Percentiles rank a stretch among this genome's conserved stretches.
Evolutionary conservation across 2,888 invertebrate genomes (phyloP).

Genomic region (Agrotis clavis): DNA sequence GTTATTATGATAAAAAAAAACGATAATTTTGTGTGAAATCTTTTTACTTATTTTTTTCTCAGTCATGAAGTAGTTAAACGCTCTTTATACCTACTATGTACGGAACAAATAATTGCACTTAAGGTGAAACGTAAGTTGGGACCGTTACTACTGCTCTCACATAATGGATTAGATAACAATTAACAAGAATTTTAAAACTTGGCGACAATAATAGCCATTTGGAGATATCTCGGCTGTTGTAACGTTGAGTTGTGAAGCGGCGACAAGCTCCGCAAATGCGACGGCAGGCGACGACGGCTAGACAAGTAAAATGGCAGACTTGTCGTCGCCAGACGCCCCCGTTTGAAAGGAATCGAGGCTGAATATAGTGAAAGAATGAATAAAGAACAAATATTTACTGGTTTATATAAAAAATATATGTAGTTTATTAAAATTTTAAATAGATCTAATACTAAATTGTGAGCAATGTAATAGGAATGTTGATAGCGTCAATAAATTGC

Average conservation of each 20-base stretch:
- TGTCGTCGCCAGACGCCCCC: slow-evolving; percentile 65
- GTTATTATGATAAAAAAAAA: too few species aligned
- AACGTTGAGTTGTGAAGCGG: slow-evolving; percentile 42
- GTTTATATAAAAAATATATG: slow-evolving; percentile 4
- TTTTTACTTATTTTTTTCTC: too few species aligned
- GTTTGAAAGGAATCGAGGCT: slow-evolving; percentile 63
- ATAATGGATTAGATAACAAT: background rate
- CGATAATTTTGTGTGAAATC: too few species aligned
- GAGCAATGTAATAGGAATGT: too few species aligned
- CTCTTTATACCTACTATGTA: background rate
- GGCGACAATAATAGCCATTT: slow-evolving; percentile 18
- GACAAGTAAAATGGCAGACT: slow-evolving; percentile 67
- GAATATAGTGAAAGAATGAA: slow-evolving; percentile 63
- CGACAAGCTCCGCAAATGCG: slow-evolving; percentile 47
- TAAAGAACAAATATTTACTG: slow-evolving; percentile 49
- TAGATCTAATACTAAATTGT: background rate
- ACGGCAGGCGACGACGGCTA: slow-evolving; percentile 38
- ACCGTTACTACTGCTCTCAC: background rate
- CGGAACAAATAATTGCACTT: background rate
- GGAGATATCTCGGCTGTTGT: slow-evolving; percentile 32
- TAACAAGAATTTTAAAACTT: background rate
- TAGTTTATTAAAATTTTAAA: background rate
- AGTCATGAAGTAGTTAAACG: background rate
- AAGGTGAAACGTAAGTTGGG: background rate
- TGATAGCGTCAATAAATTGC: too few species aligned